Percentiles rank a stretch among this genome's conserved stretches.
Evolutionary conservation across 1,140 invertebrate genomes (phyloP).

Genomic region (Calliopsis andreniformis): DNA sequence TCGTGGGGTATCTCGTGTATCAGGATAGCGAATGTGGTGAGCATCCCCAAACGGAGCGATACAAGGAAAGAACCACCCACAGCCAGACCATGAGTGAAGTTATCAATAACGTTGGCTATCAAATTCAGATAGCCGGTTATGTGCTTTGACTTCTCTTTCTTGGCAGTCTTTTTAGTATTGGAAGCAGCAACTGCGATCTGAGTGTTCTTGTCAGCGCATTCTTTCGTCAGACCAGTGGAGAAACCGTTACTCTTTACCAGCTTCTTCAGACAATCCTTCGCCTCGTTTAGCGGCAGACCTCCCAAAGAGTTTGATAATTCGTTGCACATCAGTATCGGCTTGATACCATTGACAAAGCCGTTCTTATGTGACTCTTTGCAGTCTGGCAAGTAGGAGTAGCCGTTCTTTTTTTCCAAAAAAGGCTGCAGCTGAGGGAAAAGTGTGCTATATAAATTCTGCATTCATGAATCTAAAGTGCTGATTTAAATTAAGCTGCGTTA

Average conservation of each 20-base stretch:
- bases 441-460: not conserved
- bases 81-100: constrained; percentile 98
- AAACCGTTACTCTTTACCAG: constrained; percentile 41
- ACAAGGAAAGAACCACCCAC: constrained; percentile 97
- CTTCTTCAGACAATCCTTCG: constrained; percentile 39
- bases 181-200: not conserved
- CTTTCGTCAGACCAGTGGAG: not conserved
- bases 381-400: constrained; percentile 13
- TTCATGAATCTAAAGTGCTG: not conserved
- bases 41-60: constrained; percentile 90
- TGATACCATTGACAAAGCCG: constrained; percentile 41
- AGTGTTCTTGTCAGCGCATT: not conserved
- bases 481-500: too few relatives aligned
- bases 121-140: constrained; percentile 96
- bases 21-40: constrained; percentile 97
- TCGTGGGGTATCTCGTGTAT: constrained; percentile 99
- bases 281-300: constrained; percentile 20
- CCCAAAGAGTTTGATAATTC: constrained; percentile 14
- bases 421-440: constrained; percentile 12
- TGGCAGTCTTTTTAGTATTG: not conserved
- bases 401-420: constrained; percentile 51
- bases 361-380: constrained; percentile 40
- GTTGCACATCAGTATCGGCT: constrained; percentile 31
- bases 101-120: constrained; percentile 97
- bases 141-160: constrained; percentile 78